phyloP scores from a whole-genome alignment of 2,113 vertebrate species.

The Corythornis madagascariensis region DNA sequence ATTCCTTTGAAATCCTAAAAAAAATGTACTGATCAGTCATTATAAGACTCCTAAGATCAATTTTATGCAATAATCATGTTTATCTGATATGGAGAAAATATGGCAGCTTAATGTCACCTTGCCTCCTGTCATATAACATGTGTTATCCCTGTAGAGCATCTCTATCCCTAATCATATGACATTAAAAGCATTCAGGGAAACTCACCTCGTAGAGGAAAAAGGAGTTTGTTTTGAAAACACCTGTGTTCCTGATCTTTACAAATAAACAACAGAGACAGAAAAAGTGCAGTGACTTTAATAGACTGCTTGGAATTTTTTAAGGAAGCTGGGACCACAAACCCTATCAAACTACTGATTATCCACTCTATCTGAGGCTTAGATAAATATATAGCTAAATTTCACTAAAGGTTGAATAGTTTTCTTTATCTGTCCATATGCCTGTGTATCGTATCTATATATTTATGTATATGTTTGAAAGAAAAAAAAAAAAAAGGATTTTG shows the following conservation, averaged over 20 bases:
- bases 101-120: not conserved
- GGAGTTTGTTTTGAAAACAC: not conserved
- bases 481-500: not conserved
- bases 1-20: not conserved
- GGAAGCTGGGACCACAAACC: not conserved
- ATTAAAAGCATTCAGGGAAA: not conserved
- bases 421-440: not conserved
- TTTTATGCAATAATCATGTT: not conserved
- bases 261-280: not conserved
- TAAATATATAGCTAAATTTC: not conserved
- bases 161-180: not conserved
- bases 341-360: not conserved
- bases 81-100: not conserved
- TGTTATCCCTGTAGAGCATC: not conserved
- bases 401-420: not conserved
- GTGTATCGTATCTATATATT: not conserved
- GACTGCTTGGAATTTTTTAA: not conserved
- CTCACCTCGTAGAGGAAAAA: not conserved
- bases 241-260: not conserved
- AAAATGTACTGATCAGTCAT: not conserved
- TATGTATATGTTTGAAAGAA: not conserved
- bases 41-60: not conserved
- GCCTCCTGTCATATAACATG: not conserved
- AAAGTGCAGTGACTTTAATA: not conserved
- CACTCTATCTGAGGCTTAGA: not conserved